A percentile compares a stretch with the other conserved stretches of the same genome.
These are phyloP conservation scores for Huso huso DNA, from an alignment of 2,797 vertebrate genomes.

Conservation along the genomic window DNA sequence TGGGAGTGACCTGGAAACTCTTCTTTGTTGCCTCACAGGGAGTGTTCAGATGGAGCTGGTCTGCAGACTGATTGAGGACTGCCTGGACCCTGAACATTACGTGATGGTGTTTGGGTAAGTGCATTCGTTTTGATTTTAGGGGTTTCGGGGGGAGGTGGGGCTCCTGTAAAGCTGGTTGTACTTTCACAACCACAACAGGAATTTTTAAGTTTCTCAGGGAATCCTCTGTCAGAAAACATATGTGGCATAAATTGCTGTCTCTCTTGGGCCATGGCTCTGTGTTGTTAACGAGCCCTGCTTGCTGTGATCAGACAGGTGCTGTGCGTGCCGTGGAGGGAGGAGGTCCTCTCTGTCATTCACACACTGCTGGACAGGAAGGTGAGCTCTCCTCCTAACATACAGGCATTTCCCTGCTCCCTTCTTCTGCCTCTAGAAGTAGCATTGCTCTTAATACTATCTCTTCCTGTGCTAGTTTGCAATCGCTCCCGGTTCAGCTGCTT, in stretches of 20 bases:
- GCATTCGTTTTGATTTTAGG: not conserved
- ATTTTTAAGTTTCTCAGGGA: not conserved
- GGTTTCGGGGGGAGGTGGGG: not conserved
- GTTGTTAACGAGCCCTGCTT: not conserved
- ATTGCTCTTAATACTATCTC: not conserved
- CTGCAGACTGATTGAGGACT: constrained; percentile 67
- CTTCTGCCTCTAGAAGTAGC: not conserved
- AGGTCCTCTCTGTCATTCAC: constrained; percentile 67
- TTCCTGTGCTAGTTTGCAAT: not conserved
- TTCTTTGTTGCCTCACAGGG: constrained; percentile 44
- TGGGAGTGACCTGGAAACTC: too few relatives aligned
- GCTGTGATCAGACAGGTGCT: constrained; percentile 57
- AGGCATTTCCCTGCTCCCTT: not conserved
- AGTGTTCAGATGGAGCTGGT: constrained; percentile 69
- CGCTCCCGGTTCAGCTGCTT: not conserved
- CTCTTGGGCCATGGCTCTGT: not conserved
- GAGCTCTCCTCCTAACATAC: constrained; percentile 12
- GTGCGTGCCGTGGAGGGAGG: constrained; percentile 65
- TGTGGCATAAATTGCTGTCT: not conserved
- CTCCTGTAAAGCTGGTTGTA: too few relatives aligned
- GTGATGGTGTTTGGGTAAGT: constrained; percentile 68
- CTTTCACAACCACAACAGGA: too few relatives aligned
- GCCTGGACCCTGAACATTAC: constrained; percentile 67
- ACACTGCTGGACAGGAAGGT: constrained; percentile 75
- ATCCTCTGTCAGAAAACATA: constrained; percentile 17